Conservation (phyloP, 2,113 vertebrate species). For the Garra rufa region DNA sequence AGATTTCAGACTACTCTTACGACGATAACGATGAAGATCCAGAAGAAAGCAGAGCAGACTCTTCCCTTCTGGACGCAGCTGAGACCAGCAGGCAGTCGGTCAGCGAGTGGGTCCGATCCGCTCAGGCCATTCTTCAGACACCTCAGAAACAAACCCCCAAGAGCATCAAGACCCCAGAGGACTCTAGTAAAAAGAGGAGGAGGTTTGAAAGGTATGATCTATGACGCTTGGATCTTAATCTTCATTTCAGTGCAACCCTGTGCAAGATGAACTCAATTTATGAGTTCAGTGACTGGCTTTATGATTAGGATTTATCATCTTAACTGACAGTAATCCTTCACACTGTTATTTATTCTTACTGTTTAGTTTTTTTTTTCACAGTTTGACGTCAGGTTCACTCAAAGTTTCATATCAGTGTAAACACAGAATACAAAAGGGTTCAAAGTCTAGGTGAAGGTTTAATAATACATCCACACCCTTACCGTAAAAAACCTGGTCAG, state of each 20-base stretch:
- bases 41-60: background rate
- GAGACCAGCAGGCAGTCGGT: conserved; percentile 63
- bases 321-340: conserved; percentile 17
- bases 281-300: conserved; percentile 11
- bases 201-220: conserved; percentile 75
- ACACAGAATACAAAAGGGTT: conserved; percentile 26
- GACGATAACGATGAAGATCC: conserved; percentile 58
- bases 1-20: conserved; percentile 86
- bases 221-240: background rate
- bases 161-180: conserved; percentile 73
- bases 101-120: conserved; percentile 79
- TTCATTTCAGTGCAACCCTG: background rate
- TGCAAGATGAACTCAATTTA: conserved; percentile 18
- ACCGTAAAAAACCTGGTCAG: conserved; percentile 5
- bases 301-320: conserved; percentile 15
- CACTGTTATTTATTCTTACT: conserved; percentile 10
- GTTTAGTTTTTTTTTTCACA: background rate
- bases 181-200: conserved; percentile 85
- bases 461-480: conserved; percentile 31
- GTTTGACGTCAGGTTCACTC: background rate
- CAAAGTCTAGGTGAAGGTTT: conserved; percentile 23
- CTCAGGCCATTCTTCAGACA: conserved; percentile 80
- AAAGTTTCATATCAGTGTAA: conserved; percentile 4
- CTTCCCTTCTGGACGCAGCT: conserved; percentile 54
- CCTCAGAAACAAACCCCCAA: conserved; percentile 74